Percentiles rank a stretch among this genome's conserved stretches.
phyloP scores from a whole-genome alignment of 2,888 invertebrate species.

The Pinctada fucata region DNA sequence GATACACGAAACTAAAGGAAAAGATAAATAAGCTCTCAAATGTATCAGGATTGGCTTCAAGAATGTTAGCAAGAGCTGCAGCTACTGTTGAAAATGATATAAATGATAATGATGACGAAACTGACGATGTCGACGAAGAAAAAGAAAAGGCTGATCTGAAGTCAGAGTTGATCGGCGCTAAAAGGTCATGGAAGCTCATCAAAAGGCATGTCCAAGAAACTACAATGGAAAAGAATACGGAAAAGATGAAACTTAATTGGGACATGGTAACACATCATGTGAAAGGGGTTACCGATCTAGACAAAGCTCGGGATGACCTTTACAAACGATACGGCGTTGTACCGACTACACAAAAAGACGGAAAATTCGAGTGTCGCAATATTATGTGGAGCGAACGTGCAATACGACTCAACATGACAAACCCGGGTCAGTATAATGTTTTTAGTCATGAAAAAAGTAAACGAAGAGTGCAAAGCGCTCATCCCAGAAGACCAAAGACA shows the following conservation, averaged over 20 bases:
- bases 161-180: constrained; percentile 41
- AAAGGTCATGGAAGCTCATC: constrained; percentile 63
- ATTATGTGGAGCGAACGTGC: constrained; percentile 65
- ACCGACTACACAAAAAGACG: constrained; percentile 56
- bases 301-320: constrained; percentile 60
- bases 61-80: constrained; percentile 39
- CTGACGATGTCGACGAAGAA: constrained; percentile 28
- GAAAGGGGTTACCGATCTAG: constrained; percentile 58
- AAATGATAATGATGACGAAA: constrained; percentile 8
- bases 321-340: constrained; percentile 67
- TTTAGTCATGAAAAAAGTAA: constrained; percentile 9
- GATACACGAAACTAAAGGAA: constrained; percentile 52
- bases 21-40: constrained; percentile 50
- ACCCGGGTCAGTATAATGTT: constrained; percentile 27
- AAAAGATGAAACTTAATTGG: constrained; percentile 59
- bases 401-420: constrained; percentile 24
- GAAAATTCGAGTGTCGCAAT: constrained; percentile 59
- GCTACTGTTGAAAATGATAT: constrained; percentile 30
- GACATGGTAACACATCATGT: constrained; percentile 61
- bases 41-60: constrained; percentile 44
- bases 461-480: constrained; percentile 31
- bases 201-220: constrained; percentile 62
- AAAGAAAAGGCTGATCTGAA: constrained; percentile 31
- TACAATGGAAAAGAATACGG: constrained; percentile 53
- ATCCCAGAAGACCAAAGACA: constrained; percentile 2